These are phyloP conservation scores for Clarias fuscus DNA, from an alignment of 2,797 vertebrate genomes.

Conservation along the genomic window DNA sequence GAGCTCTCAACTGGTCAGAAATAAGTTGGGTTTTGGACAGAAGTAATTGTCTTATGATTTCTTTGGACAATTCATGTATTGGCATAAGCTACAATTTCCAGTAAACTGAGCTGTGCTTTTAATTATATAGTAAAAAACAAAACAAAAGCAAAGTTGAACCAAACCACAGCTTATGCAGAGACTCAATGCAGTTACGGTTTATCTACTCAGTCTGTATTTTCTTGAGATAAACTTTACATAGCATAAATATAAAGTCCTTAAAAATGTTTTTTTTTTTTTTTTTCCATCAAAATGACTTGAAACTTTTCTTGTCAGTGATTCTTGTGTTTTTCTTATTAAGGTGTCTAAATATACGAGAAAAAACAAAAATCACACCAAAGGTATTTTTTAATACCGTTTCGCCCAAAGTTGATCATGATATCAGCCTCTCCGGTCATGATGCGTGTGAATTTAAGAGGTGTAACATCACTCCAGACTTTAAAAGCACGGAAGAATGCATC, in stretches of 20 bases:
- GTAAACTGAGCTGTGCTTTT: conserved; percentile 25
- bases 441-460: conserved; percentile 85
- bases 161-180: conserved; percentile 23
- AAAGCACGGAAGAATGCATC: conserved; percentile 95
- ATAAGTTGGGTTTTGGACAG: not conserved
- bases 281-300: not conserved
- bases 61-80: not conserved
- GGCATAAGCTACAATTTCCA: conserved; percentile 35
- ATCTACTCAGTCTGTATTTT: not conserved
- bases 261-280: not conserved
- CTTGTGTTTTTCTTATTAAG: not conserved
- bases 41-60: not conserved
- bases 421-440: conserved; percentile 94
- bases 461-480: conserved; percentile 95
- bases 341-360: not conserved
- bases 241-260: not conserved
- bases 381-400: conserved; percentile 81
- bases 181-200: not conserved
- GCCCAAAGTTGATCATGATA: conserved; percentile 98
- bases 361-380: not conserved
- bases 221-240: not conserved
- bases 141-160: conserved; percentile 19
- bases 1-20: not conserved
- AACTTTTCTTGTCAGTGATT: not conserved
- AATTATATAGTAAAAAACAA: conserved; percentile 8